Evolutionary conservation across 2,888 invertebrate genomes (phyloP).

Genomic region (Apoderus coryli): DNA sequence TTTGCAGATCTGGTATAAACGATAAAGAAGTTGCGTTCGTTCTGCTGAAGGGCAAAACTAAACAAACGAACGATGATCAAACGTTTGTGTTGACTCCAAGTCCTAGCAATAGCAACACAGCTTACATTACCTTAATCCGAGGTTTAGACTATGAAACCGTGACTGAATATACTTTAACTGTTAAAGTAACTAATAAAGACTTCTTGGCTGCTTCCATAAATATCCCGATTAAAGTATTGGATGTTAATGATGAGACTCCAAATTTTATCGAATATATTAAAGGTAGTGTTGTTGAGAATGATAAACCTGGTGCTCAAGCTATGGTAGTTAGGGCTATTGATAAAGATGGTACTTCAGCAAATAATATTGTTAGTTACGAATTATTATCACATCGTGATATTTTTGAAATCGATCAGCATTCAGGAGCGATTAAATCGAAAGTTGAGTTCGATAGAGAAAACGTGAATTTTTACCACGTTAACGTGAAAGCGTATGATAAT

Average conservation of each 20-base stretch:
- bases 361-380: constrained; percentile 71
- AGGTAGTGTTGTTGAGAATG: constrained; percentile 76
- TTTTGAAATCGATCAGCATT: constrained; percentile 72
- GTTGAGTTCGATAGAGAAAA: constrained; percentile 76
- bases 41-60: constrained; percentile 66
- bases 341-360: constrained; percentile 66
- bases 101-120: constrained; percentile 48
- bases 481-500: constrained; percentile 72
- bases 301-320: constrained; percentile 66
- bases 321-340: constrained; percentile 67
- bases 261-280: constrained; percentile 68
- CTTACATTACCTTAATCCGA: constrained; percentile 61
- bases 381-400: constrained; percentile 49
- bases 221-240: constrained; percentile 63
- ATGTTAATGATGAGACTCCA: constrained; percentile 85
- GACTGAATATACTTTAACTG: constrained; percentile 68
- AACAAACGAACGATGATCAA: constrained; percentile 71
- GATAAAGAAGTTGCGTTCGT: constrained; percentile 66
- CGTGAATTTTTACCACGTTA: constrained; percentile 73
- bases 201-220: constrained; percentile 65
- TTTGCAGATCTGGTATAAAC: constrained; percentile 55
- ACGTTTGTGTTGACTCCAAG: constrained; percentile 50
- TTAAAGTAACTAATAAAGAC: constrained; percentile 69
- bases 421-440: constrained; percentile 76
- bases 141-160: constrained; percentile 74